Evolutionary conservation across 2,797 vertebrate species (phyloP).

Genomic region (Coendou prehensilis): DNA sequence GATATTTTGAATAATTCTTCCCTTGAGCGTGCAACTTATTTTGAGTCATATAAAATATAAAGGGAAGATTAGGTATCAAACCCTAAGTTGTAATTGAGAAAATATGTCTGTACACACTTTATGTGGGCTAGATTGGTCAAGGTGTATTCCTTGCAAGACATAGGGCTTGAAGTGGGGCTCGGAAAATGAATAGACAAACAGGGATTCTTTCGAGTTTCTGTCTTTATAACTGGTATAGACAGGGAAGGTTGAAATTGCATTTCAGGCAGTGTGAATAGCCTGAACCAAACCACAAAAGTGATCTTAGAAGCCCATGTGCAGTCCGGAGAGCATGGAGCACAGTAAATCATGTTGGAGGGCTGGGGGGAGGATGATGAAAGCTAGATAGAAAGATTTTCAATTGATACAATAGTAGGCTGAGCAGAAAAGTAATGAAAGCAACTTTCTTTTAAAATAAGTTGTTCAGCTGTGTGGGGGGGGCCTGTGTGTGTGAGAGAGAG

Average conservation of each 20-base stretch:
- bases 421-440: slow-evolving; percentile 27
- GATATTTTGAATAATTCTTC: not conserved
- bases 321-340: rapidly evolving
- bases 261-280: not conserved
- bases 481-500: not conserved
- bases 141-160: not conserved
- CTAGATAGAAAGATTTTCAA: slow-evolving; percentile 16
- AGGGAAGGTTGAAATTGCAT: not conserved
- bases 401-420: not conserved
- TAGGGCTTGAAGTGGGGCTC: not conserved
- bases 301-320: not conserved
- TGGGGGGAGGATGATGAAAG: not conserved
- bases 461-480: not conserved
- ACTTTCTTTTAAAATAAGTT: not conserved
- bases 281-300: slow-evolving; percentile 44
- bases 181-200: not conserved
- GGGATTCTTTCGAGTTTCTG: not conserved
- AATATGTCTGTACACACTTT: not conserved
- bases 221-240: not conserved
- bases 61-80: not conserved
- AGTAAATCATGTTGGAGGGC: not conserved
- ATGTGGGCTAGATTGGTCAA: not conserved
- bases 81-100: not conserved
- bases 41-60: not conserved
- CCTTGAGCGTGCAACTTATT: not conserved